Base-by-base conservation (phyloP, 2,797 vertebrate species). In the Pristis pectinata region DNA sequence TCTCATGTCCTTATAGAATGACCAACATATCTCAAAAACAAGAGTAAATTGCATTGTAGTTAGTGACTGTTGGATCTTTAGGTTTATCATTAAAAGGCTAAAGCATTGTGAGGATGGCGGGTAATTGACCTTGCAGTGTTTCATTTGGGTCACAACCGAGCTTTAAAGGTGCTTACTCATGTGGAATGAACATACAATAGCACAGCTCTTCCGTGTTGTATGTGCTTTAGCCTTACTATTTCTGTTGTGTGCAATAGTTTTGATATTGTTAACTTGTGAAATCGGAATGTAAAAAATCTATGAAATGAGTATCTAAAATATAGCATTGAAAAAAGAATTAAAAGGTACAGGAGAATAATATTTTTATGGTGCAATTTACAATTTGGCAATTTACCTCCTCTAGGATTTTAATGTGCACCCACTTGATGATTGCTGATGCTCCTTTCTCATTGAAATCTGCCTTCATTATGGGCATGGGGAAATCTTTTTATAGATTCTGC, bases 1-100 rank as follows among this genome's bases (percentile, higher is more conserved):
- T 91, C 41, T 93, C 61, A 72, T 70, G 37, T 93, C 15, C 92
- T 94, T 92, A 56, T 49, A 94, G 70, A 34, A 94, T 94, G 70
- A 74, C 15, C 70, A 76, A 44, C 70, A 22, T 7, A n/a, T 76
- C 41, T 56, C 44, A 30, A 94, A 56, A 34, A 56, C 44, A 74
- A 19, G 49, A 24, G 34, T 53, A 76, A 94, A 56, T 76, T 49
- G 17, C 44, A 94, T 17, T n/a, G 44, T 30, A 10, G 67, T 56
- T 76, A 44, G 53, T 94, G 44, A 49, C 70, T 34, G 91, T 64
- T 74, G 53, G 92, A n/a, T 94, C 70, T 70, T 76, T 22, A 3
- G 24, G 13, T 94, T 94, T 56, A 94, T 44, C 34, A 72, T 53
- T 94, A 53, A 74, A 76, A 76, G 92, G 53, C 27, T 15, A 49